A percentile compares a stretch with the other conserved stretches of the same genome.
phyloP scores from a whole-genome alignment of 1,140 invertebrate genomes.

The Lanistes nyassanus region DNA sequence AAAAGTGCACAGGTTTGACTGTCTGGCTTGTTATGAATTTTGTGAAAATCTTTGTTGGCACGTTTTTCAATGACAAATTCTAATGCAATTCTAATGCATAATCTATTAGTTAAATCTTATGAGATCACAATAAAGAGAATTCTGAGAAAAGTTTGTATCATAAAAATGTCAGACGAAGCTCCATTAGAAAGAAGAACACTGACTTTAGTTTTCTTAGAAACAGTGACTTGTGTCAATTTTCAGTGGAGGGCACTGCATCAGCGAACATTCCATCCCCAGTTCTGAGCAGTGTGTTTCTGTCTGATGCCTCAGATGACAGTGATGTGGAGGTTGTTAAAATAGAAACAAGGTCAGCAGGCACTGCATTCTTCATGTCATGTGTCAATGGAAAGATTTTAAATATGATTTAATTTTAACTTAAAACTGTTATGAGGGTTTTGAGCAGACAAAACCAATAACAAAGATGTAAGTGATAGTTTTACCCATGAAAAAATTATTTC shows the following conservation, averaged over 20 bases:
- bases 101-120: no score
- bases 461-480: no score
- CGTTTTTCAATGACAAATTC: background rate
- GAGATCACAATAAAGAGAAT: no score
- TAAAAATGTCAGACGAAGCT: no score
- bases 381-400: background rate
- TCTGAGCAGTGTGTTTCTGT: conserved; percentile 35
- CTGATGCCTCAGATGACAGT: conserved; percentile 50
- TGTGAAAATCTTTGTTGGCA: background rate
- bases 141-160: no score
- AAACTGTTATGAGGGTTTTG: conserved; percentile 1
- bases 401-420: background rate
- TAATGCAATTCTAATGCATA: no score
- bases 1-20: conserved; percentile 8
- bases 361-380: background rate
- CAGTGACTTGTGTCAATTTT: no score
- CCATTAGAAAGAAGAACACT: no score
- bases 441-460: background rate
- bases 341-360: conserved; percentile 46
- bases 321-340: conserved; percentile 73
- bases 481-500: no score
- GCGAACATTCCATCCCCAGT: conserved; percentile 33
- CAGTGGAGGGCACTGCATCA: background rate
- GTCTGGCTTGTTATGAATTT: background rate
- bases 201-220: no score